Evolutionary conservation across 2,113 vertebrate genomes (phyloP), one percentile per base, ranked within the genome.

Genomic region (Ramphastos sulfuratus): DNA sequence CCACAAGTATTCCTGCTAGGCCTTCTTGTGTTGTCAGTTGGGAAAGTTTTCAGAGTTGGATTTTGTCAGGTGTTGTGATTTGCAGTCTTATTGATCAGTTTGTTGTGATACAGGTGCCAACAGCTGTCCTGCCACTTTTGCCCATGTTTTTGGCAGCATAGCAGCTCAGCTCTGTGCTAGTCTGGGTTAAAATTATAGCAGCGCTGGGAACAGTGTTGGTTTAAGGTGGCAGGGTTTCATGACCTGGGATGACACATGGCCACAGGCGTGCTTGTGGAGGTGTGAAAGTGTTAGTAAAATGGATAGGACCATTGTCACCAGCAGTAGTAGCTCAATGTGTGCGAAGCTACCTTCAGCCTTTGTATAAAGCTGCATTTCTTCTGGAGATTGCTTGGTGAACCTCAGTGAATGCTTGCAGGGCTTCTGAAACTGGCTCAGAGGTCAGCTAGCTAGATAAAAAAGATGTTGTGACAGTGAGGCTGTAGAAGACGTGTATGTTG

Each of bases 201-300:
- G 9, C 35, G 48, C 16, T 25, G 76, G 59, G 55, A 25, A 89
- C 33, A 82, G 21, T 1, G 0, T 23, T 76, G 6, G 42, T 88
- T 75, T 86, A 31, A 72, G 27, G 12, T 24, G 30, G 14, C 15
- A 69, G 19, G 4, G 4, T 61, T 82, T 85, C 4, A 2, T 55
- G 33, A n/a, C n/a, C 37, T 76, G n/a, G 1, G 52, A 24, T 50
- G 13, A 33, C 0, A 4, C 0, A 0, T 56, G 54, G 76, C 20
- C 21, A 37, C 1, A 0, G 39, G 4, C 14, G 4, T 23, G 18
- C 54, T 82, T 50, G 31, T 50, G 48, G 19, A 72, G 73, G 15
- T 39, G 25, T 89, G 59, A 64, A 84, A 44, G 73, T 56, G 9
- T 42, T 78, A 39, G 14, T 13, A 54, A 27, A 10, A 79, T 31